Base-by-base conservation (phyloP, 2,888 invertebrate species). In the Junonia oenone region DNA sequence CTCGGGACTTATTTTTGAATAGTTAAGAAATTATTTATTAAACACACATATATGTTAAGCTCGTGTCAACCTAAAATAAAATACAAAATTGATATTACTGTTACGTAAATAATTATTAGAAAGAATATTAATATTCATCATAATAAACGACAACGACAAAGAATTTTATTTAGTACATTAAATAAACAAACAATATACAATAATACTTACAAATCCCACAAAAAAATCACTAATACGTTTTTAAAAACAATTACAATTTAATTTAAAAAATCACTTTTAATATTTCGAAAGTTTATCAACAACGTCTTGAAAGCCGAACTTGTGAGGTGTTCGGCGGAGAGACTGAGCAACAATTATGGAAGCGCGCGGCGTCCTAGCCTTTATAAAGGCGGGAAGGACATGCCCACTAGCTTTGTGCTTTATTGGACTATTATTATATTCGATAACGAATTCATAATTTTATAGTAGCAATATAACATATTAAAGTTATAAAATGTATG, bases 361-460 rank as follows among this genome's bases (percentile, higher is more conserved):
- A 73, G 67, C 65, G 59, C 63, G 60, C 65, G 66, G 66, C 73
- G 77, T 68, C 68, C 72, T 57, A 72, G 74, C 78, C 74, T 83
- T 86, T 86, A 86, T 87, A 87, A 75, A 64, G 57, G 52, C 56
- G 55, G 55, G 51, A 60, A 52, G 46, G 57, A 53, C 29, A 11
- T 49, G 51, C 55, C 35, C 38, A 19, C 31, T 13, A 26, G 22
- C 22, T 47, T 50, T 13, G 22, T 26, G 27, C 27, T 35, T 52
- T 50, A 58, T 26, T 55, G 52, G 35, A 55, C 45, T 51, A 51
- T 45, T 43, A 14, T 46, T 47, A 17, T 54, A 48, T 45, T 13
- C 14, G 26, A 19, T 40, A 40, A 9, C n/a, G 11, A 19, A 40
- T 40, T 19, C 17, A 40, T 38, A 17, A 1, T 38, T 38, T 38